Evolutionary conservation across 2,113 vertebrate genomes (phyloP), one percentile per base, ranked within the genome.

Genomic region (Thalassoma bifasciatum): DNA sequence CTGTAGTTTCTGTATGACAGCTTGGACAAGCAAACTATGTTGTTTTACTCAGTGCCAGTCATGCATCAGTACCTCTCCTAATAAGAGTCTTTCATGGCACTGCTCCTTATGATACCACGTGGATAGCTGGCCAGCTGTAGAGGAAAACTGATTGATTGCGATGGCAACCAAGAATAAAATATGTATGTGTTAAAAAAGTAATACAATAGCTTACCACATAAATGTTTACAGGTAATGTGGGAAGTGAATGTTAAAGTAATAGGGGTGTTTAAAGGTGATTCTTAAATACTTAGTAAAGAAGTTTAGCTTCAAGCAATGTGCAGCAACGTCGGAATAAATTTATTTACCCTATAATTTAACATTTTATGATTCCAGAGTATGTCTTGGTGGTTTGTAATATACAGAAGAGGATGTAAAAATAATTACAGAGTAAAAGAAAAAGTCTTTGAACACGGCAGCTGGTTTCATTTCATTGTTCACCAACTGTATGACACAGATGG

Each of bases 391-490:
- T 53, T 66, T 17, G 42, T 68, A 56, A 77, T 57, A 21, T 52
- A 5, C 17, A 38, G 8, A 59, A 53, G 13, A 17, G 1, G 8
- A n/a, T 49, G 16, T 3, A 49, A 21, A 2, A 26, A 16, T 4
- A 1, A 52, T 30, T 8, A 24, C 5, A 1, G 21, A 54, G 11
- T 19, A 58, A 47, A 2, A 34, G 8, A 38, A 53, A 38, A 2
- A 17, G 3, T 10, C 46, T 52, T 62, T 68, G 19, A 59, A 40
- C 2, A 2, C 57, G 68, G 42, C 16, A 3, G 44, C 19, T 72
- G 67, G 63, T 66, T 76, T 8, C 53, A 62, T 74, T 42, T 42
- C 14, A 42, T 14, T 42, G 40, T 72, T 75, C 14, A 52, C n/a
- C 51, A 63, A 68, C 30, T 30, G 76, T 47, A 57, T 78, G 36